A percentile compares a stretch with the other conserved stretches of the same genome.
phyloP scores from a whole-genome alignment of 2,113 vertebrate species.

The Plotosus lineatus region DNA sequence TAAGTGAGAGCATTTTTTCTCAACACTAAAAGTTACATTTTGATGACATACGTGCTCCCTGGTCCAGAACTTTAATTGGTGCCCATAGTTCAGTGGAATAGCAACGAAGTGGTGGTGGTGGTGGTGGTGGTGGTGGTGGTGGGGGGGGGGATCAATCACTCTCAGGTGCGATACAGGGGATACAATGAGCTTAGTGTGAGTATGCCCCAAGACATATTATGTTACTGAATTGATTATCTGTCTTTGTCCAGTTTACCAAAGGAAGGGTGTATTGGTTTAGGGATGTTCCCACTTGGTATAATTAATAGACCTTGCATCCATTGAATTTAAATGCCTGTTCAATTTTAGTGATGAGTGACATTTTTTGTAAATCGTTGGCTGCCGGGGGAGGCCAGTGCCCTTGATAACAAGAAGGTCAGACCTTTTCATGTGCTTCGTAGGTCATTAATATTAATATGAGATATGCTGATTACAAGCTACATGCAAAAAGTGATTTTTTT shows the following conservation, averaged over 20 bases:
- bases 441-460: not conserved
- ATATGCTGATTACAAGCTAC: not conserved
- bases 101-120: too few species aligned
- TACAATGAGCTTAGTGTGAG: too few species aligned
- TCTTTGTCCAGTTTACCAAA: not conserved
- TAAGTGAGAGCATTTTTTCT: too few species aligned
- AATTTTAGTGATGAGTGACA: not conserved
- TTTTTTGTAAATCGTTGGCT: not conserved
- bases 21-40: too few species aligned
- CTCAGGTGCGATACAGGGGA: too few species aligned
- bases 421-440: not conserved
- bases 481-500: not conserved
- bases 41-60: too few species aligned
- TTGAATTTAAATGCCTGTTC: not conserved
- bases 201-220: not conserved
- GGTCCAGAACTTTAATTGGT: too few species aligned
- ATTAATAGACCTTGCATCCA: not conserved
- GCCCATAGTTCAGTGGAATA: too few species aligned
- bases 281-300: not conserved
- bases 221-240: not conserved
- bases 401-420: not conserved
- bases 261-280: not conserved
- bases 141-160: too few species aligned
- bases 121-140: too few species aligned
- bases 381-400: not conserved